Conservation (phyloP, 2,888 invertebrate genomes). For the Atrina japonica region DNA sequence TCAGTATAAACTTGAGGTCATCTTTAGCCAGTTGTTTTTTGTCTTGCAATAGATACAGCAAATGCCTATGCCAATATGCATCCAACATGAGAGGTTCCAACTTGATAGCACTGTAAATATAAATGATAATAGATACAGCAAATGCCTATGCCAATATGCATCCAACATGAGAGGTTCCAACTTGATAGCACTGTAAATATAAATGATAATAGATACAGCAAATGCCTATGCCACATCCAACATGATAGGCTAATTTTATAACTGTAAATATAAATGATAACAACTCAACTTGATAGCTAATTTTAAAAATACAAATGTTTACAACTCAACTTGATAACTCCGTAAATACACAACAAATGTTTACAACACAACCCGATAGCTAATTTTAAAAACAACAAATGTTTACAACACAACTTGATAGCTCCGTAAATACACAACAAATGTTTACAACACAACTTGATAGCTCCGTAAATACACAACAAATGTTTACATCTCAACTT, state of each 20-base stretch:
- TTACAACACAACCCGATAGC: too few species aligned
- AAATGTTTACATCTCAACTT: too few species aligned
- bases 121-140: conserved; percentile 53
- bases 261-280: conserved; percentile 48
- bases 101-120: conserved; percentile 70
- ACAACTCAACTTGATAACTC: too few species aligned
- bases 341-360: too few species aligned
- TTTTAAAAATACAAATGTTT: too few species aligned
- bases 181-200: conserved; percentile 70
- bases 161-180: conserved; percentile 77
- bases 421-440: too few species aligned
- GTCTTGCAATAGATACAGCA: conserved; percentile 77
- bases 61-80: conserved; percentile 81
- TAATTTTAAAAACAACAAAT: too few species aligned
- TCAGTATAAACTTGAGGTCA: conserved; percentile 78
- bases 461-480: too few species aligned
- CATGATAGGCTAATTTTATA: conserved; percentile 74
- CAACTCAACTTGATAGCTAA: too few species aligned
- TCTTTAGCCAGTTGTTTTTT: conserved; percentile 77
- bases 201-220: conserved; percentile 53
- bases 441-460: too few species aligned
- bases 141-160: conserved; percentile 81
- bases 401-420: too few species aligned
- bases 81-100: conserved; percentile 77
- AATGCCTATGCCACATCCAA: conserved; percentile 81